Evolutionary conservation across 2,113 vertebrate species (phyloP).

Genomic region (Mastomys coucha): DNA sequence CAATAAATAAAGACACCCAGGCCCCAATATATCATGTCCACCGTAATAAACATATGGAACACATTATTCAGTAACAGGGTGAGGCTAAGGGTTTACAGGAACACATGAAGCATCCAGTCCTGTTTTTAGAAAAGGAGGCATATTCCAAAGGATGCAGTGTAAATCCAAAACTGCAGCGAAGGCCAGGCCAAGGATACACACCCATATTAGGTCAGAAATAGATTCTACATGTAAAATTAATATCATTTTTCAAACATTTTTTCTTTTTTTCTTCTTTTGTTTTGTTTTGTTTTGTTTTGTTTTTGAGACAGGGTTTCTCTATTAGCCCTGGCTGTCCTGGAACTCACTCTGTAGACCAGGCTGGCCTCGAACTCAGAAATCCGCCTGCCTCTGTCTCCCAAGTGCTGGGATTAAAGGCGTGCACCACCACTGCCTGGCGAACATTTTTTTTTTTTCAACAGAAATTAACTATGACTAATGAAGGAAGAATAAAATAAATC

Average conservation of each 20-base stretch:
- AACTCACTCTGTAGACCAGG: too few species aligned
- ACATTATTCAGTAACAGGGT: conserved; percentile 64
- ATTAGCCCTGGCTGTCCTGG: too few species aligned
- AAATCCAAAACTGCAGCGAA: conserved; percentile 26
- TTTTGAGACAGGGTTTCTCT: too few species aligned
- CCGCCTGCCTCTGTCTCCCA: too few species aligned
- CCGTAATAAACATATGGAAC: conserved; percentile 71
- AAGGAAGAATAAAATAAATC: conserved; percentile 47
- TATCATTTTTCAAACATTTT: conserved; percentile 46
- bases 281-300: too few species aligned
- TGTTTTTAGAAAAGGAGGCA: conserved; percentile 56
- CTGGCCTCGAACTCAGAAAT: too few species aligned
- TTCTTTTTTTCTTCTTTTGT: too few species aligned
- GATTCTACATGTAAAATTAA: conserved; percentile 59
- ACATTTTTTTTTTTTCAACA: conserved; percentile 13
- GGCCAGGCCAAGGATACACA: conserved; percentile 21
- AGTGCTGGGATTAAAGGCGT: too few species aligned
- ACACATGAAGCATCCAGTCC: conserved; percentile 43
- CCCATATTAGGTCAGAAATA: conserved; percentile 22
- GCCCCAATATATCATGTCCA: conserved; percentile 42
- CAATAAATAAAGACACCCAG: conserved; percentile 54
- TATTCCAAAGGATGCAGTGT: conserved; percentile 41
- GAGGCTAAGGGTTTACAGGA: conserved; percentile 50
- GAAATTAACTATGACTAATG: conserved; percentile 53
- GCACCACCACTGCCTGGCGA: too few species aligned